A percentile compares a stretch with the other conserved stretches of the same genome.
These are phyloP conservation scores for Pyrgilauda ruficollis DNA, from an alignment of 2,113 vertebrate genomes.

Conservation along the genomic window DNA sequence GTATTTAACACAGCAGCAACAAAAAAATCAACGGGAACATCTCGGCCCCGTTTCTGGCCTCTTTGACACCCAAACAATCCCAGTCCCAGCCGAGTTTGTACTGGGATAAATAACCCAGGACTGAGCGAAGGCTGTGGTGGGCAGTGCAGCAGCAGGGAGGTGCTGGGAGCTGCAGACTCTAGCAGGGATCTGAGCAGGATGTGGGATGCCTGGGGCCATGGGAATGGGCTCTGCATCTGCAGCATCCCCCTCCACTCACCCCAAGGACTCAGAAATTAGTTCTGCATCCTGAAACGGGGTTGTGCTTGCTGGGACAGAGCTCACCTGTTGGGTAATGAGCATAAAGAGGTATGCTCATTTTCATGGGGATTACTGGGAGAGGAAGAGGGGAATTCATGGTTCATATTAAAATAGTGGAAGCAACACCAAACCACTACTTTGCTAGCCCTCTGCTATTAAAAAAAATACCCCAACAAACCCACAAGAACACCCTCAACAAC, in stretches of 20 bases:
- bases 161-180: background rate
- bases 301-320: background rate
- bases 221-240: background rate
- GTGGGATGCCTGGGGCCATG: background rate
- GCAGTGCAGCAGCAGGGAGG: background rate
- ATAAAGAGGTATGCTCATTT: background rate
- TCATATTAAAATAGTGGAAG: background rate
- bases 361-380: background rate
- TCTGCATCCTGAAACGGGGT: accelerated
- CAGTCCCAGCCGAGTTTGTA: accelerated
- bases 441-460: background rate
- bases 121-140: background rate
- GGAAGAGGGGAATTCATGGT: background rate
- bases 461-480: background rate
- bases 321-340: background rate
- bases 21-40: background rate
- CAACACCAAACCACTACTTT: background rate
- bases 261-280: background rate
- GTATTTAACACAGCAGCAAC: background rate
- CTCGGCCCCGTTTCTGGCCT: background rate
- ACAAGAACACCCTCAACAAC: background rate
- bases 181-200: background rate
- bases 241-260: background rate
- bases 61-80: background rate
- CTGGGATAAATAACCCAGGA: accelerated